Conservation (phyloP, 1,140 invertebrate genomes). For the Neodiprion virginianus region DNA sequence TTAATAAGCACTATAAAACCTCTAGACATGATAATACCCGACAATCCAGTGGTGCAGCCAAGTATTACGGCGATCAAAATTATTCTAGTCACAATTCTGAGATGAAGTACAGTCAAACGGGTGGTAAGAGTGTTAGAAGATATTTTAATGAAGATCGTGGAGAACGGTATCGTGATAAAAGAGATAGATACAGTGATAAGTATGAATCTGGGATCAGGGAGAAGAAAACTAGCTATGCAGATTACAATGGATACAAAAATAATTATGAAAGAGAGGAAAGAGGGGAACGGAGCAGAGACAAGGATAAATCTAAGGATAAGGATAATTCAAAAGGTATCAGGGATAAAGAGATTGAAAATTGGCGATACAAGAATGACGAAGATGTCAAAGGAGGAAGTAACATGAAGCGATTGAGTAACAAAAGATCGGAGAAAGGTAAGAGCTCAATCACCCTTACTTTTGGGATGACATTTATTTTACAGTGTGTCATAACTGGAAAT, state of each 20-base stretch:
- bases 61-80: background rate
- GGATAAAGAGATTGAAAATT: constrained; percentile 43
- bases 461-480: too few species aligned
- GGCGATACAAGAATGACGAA: constrained; percentile 39
- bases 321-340: constrained; percentile 38
- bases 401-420: constrained; percentile 36
- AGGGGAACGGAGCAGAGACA: constrained; percentile 36
- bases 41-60: background rate
- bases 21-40: background rate
- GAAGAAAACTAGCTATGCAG: constrained; percentile 31
- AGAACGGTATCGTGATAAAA: constrained; percentile 21
- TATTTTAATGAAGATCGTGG: constrained; percentile 22
- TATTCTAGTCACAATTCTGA: constrained; percentile 28
- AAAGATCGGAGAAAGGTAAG: constrained; percentile 42
- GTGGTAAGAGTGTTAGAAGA: constrained; percentile 22
- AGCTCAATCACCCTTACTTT: constrained; percentile 21
- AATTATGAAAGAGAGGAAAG: constrained; percentile 30
- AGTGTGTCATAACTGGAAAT: too few species aligned
- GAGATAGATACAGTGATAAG: constrained; percentile 15
- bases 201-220: constrained; percentile 34
- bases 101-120: constrained; percentile 5
- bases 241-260: constrained; percentile 26
- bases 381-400: constrained; percentile 25
- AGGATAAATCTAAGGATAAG: constrained; percentile 32
- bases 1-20: background rate